Base-by-base conservation (phyloP, 1,140 invertebrate genomes). In the Aricia agestis region DNA sequence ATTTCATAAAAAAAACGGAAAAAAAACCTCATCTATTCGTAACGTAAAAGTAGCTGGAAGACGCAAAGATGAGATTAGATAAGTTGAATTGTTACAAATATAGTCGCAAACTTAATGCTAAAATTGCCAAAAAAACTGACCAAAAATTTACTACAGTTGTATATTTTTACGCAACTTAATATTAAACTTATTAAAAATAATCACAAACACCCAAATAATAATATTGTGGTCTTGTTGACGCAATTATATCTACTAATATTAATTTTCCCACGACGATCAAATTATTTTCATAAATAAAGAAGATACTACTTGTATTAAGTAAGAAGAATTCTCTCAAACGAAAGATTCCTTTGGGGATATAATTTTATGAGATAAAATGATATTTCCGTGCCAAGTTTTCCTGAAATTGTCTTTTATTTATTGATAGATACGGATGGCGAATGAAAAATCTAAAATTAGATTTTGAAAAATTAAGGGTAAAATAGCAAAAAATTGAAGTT, bases 351-450 rank as follows among this genome's bases (percentile, higher is more conserved):
- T 11, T 18, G 59, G 59, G 59, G 10, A 63, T 19, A 19, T 63
- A 19, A 63, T 63, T 63, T 19, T 63, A 63, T 63, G 59, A 25
- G 18, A 63, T 63, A 63, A 63, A 63, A 25, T 63, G 18, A 63
- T 63, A 63, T 63, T 63, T 63, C 59, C 59, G 17, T 63, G 59
- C 59, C 59, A 63, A 63, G 59, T 63, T 63, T 63, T 63, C 18
- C 59, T 19, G 59, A 63, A 11, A 63, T 6, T 19, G 59, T 63
- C 17, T 63, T 63, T 63, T 63, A 63, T 31, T 63, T 63, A 63
- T 25, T 63, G 59, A 59, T 59, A 18, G 58, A 59, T 59, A 59
- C 15, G 41, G 41, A 13, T 15, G 45, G 45, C 13, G 45, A 15
- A 52, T 52, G 59, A 63, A 63, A 25, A 18, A 63, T 63, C 19